Evolutionary conservation across 2,888 invertebrate species (phyloP), one percentile per base, ranked within the genome.

Genomic region (Lapara coniferarum): DNA sequence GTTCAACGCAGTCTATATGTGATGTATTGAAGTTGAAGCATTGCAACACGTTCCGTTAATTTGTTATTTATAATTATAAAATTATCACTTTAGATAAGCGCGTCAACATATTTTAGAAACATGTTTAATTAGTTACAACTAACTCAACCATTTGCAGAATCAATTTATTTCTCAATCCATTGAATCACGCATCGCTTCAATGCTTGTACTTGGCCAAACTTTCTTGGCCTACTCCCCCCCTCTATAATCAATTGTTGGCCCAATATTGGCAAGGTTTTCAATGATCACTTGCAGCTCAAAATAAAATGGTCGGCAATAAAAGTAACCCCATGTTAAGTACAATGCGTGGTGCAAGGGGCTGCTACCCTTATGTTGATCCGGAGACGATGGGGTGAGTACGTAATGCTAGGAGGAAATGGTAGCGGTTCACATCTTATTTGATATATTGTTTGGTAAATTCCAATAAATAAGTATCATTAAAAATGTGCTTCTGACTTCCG

Each of bases 101-200:
- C 7, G 46, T 63, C 2, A 19, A 30, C 25, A 25, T 16, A 19
- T 14, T 19, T 19, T 19, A 19, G 14, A 53, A 69, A 69, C 53
- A 63, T 53, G 70, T 68, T 75, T 81, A 83, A 83, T 83, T 82
- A 82, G 75, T 74, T 73, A 77, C 75, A 78, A 78, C 77, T 76
- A 83, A 84, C 78, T 80, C 80, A 81, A 77, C 78, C 82, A 85
- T 88, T 85, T 81, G 83, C 83, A 84, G 88, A 92, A 93, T 92
- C 92, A 92, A 92, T 93, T 91, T 89, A 90, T 85, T 89, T 88
- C 84, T 85, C 89, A 85, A 89, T 86, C 89, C 92, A 92, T 93
- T 92, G 90, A 90, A 89, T 89, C 89, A 86, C 87, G 76, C 63
- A 7, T 79, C 87, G 87, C 81, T 85, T 86, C 87, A 83, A 88